phyloP scores from a whole-genome alignment of 2,888 invertebrate genomes.

The Frankliniella fusca region DNA sequence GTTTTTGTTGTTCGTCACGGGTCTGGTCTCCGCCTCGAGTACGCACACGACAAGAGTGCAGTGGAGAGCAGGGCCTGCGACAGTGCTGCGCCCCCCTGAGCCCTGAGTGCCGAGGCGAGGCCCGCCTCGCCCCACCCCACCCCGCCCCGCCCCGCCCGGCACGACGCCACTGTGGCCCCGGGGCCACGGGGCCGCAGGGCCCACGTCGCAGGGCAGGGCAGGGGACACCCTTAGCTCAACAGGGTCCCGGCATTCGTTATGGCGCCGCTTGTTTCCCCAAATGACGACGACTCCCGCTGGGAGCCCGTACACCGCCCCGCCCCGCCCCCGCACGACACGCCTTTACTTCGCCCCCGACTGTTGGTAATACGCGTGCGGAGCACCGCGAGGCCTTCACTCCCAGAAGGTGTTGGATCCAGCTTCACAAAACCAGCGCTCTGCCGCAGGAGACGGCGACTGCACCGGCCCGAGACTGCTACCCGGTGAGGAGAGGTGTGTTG shows the following conservation, averaged over 20 bases:
- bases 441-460: too few relatives aligned
- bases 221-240: slow-evolving; percentile 10
- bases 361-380: too few relatives aligned
- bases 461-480: too few relatives aligned
- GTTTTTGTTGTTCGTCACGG: too few relatives aligned
- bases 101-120: neutral
- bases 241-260: slow-evolving; percentile 11
- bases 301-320: neutral
- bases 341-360: neutral
- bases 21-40: too few relatives aligned
- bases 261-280: slow-evolving; percentile 6
- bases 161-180: neutral
- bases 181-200: neutral
- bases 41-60: too few relatives aligned
- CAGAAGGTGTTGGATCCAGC: too few relatives aligned
- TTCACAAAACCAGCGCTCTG: too few relatives aligned
- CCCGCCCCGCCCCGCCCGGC: neutral
- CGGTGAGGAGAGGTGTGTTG: too few relatives aligned
- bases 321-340: neutral
- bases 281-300: neutral
- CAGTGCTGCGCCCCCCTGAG: too few relatives aligned
- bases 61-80: too few relatives aligned
- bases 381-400: too few relatives aligned
- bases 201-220: neutral
- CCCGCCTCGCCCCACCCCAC: neutral